phyloP scores from a whole-genome alignment of 2,888 invertebrate genomes.

The Trissoscelio sp. region DNA sequence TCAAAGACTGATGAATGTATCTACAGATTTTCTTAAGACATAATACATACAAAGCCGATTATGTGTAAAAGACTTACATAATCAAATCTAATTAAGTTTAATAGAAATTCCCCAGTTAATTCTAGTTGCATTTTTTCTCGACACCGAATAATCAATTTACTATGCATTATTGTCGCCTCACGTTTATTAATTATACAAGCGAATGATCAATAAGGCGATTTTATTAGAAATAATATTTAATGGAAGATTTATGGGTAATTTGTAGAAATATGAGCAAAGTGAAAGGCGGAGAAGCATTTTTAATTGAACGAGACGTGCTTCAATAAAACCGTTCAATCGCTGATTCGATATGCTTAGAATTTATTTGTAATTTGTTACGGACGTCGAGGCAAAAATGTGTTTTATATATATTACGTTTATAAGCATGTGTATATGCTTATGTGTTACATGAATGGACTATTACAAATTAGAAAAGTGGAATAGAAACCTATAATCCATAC shows the following conservation, averaged over 20 bases:
- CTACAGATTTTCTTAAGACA: background rate
- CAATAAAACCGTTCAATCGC: constrained; percentile 61
- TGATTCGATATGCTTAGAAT: constrained; percentile 59
- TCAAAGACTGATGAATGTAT: no score
- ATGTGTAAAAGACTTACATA: no score
- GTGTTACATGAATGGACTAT: background rate
- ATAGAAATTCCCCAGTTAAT: background rate
- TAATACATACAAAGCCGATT: no score
- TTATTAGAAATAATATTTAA: constrained; percentile 61
- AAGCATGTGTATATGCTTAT: background rate
- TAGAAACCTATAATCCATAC: no score
- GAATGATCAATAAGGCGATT: constrained; percentile 46
- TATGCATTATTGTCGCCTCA: constrained; percentile 31
- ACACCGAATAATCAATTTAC: constrained; percentile 38
- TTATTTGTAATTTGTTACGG: constrained; percentile 52
- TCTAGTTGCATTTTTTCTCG: background rate
- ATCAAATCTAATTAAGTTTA: constrained; percentile 14
- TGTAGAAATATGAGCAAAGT: constrained; percentile 61
- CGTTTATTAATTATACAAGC: constrained; percentile 46
- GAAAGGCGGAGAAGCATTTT: constrained; percentile 50
- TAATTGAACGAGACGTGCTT: constrained; percentile 50
- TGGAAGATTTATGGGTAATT: constrained; percentile 61
- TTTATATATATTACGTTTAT: constrained; percentile 13
- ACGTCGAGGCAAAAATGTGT: constrained; percentile 25
- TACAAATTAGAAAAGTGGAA: background rate